These are phyloP conservation scores for Cataglyphis albicans DNA, from an alignment of 2,888 invertebrate genomes.

Conservation along the genomic window DNA sequence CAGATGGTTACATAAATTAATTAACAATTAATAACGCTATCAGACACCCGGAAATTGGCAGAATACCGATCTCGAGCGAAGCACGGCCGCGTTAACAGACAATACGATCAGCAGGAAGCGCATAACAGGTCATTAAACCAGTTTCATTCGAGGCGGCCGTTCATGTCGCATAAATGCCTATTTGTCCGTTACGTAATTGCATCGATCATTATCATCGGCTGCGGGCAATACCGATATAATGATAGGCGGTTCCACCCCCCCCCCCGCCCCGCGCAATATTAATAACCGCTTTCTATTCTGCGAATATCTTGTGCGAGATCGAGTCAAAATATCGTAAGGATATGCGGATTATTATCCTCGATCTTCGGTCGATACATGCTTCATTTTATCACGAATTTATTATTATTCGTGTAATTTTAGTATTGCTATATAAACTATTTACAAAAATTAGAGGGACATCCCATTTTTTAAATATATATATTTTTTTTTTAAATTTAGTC, in stretches of 20 bases:
- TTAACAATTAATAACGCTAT: slow-evolving; percentile 27
- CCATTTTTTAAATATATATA: no score
- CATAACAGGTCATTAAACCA: slow-evolving; percentile 76
- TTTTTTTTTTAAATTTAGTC: no score
- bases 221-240: slow-evolving; percentile 52
- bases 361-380: neutral
- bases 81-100: slow-evolving; percentile 56
- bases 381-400: neutral
- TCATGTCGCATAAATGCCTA: slow-evolving; percentile 62
- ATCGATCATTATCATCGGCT: slow-evolving; percentile 65
- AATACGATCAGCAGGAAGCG: slow-evolving; percentile 75
- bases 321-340: slow-evolving; percentile 18
- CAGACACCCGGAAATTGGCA: slow-evolving; percentile 16
- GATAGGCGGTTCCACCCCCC: slow-evolving; percentile 30
- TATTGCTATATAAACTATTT: neutral
- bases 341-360: neutral
- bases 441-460: no score
- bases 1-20: neutral
- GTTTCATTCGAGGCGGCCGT: slow-evolving; percentile 69
- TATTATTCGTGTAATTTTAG: no score
- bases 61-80: slow-evolving; percentile 49
- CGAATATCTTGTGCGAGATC: slow-evolving; percentile 5
- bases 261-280: slow-evolving; percentile 27
- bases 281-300: slow-evolving; percentile 47
- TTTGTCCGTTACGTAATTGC: slow-evolving; percentile 66